Conservation (phyloP, 2,113 vertebrate genomes). For the Myodes glareolus region DNA sequence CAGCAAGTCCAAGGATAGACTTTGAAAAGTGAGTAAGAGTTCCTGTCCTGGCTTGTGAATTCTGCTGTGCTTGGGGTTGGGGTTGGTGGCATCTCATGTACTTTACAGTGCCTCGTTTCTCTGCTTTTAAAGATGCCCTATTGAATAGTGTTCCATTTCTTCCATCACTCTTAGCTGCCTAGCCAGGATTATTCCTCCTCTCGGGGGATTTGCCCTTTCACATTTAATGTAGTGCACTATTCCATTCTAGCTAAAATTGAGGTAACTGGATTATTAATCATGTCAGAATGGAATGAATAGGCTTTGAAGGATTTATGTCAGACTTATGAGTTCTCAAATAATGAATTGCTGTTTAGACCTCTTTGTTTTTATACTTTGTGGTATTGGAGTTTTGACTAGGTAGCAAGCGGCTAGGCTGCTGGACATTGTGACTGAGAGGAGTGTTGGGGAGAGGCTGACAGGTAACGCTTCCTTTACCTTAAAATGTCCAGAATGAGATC, state of each 20-base stretch:
- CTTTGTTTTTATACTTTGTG: slow-evolving; percentile 17
- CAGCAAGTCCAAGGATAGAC: not conserved
- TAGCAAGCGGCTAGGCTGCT: not conserved
- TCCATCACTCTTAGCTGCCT: not conserved
- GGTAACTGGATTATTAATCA: not conserved
- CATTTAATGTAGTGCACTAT: not conserved
- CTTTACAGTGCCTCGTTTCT: not conserved
- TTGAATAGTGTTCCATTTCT: not conserved
- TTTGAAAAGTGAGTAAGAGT: slow-evolving; percentile 30
- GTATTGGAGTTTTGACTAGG: not conserved
- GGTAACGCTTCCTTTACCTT: slow-evolving; percentile 15
- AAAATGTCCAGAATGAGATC: slow-evolving; percentile 21
- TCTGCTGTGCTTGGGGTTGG: not conserved
- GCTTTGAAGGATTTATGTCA: not conserved
- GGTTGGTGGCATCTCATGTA: not conserved
- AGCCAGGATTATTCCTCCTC: not conserved
- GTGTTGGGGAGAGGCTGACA: not conserved
- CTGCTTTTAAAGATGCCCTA: slow-evolving; percentile 9
- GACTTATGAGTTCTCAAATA: slow-evolving; percentile 12
- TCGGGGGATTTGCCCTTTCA: not conserved
- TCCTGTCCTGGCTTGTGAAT: not conserved
- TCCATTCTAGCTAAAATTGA: not conserved
- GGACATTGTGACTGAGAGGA: not conserved
- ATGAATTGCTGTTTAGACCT: not conserved
- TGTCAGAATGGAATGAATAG: slow-evolving; percentile 26